These are phyloP conservation scores for Felis chaus DNA, from an alignment of 2,113 vertebrate genomes.

Conservation along the genomic window DNA sequence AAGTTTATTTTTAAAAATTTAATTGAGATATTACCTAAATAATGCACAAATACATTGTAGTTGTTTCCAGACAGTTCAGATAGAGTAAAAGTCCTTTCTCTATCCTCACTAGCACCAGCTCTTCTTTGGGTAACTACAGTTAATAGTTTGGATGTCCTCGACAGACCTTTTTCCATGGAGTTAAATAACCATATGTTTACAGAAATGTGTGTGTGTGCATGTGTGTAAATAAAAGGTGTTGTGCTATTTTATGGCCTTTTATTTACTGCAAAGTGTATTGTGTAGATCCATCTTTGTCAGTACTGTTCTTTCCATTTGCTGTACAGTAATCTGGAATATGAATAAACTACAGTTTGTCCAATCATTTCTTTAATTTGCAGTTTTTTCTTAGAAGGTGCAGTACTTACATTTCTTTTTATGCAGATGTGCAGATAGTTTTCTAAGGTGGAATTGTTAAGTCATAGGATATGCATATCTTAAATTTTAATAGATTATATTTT, in stretches of 20 bases:
- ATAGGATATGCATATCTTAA: background rate
- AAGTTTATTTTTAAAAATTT: slow-evolving; percentile 14
- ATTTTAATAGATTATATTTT: slow-evolving; percentile 12
- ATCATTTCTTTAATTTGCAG: slow-evolving; percentile 20
- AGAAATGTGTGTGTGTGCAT: background rate
- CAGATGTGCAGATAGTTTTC: background rate
- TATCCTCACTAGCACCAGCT: background rate
- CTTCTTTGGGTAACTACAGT: background rate
- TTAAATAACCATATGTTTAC: background rate
- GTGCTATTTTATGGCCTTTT: background rate
- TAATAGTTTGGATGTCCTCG: background rate
- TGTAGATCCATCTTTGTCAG: background rate
- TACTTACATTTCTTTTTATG: slow-evolving; percentile 30
- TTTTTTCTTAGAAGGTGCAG: slow-evolving; percentile 20
- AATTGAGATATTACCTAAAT: background rate
- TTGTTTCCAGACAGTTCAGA: slow-evolving; percentile 32
- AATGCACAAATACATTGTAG: background rate
- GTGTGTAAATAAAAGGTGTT: background rate
- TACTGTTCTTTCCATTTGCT: background rate
- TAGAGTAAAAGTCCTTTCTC: background rate
- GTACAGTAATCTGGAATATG: background rate
- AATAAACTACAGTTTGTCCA: background rate
- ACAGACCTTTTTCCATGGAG: background rate
- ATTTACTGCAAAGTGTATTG: background rate
- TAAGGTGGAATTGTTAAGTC: background rate